phyloP scores from a whole-genome alignment of 2,113 vertebrate species.

The Seriola rivoliana region DNA sequence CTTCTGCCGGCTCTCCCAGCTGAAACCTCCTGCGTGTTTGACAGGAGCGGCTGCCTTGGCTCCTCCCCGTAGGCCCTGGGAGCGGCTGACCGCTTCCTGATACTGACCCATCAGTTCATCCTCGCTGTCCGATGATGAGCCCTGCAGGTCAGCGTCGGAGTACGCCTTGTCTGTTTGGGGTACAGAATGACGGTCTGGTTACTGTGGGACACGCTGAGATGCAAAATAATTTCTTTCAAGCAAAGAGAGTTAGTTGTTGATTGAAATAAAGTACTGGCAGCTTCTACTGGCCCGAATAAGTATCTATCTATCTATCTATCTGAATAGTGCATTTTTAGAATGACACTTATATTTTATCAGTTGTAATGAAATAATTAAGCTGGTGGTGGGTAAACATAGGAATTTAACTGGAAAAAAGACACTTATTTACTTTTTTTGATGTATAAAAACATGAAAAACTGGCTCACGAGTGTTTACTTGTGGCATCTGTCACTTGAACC shows the following conservation, averaged over 20 bases:
- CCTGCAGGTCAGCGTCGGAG: constrained; percentile 87
- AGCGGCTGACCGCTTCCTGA: constrained; percentile 93
- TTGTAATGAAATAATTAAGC: not conserved
- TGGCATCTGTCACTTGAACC: too few species aligned
- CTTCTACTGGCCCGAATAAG: constrained; percentile 16
- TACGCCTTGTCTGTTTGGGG: constrained; percentile 88
- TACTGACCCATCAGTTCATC: constrained; percentile 96
- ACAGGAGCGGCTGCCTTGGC: constrained; percentile 62
- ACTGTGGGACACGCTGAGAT: not conserved
- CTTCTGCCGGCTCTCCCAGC: constrained; percentile 94
- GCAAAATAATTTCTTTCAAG: not conserved
- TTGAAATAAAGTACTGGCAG: constrained; percentile 6
- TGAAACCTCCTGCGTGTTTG: constrained; percentile 87
- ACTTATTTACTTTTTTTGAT: too few species aligned
- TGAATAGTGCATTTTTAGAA: not conserved
- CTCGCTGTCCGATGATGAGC: constrained; percentile 97
- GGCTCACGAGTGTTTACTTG: too few species aligned
- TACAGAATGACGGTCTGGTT: not conserved
- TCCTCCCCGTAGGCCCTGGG: constrained; percentile 85
- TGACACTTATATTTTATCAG: not conserved
- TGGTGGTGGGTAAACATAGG: too few species aligned
- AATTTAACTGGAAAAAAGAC: too few species aligned
- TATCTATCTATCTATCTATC: too few species aligned
- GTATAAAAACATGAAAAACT: too few species aligned
- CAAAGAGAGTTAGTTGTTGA: not conserved